phyloP scores from a whole-genome alignment of 2,888 invertebrate species.

The Alloplasta piceator region DNA sequence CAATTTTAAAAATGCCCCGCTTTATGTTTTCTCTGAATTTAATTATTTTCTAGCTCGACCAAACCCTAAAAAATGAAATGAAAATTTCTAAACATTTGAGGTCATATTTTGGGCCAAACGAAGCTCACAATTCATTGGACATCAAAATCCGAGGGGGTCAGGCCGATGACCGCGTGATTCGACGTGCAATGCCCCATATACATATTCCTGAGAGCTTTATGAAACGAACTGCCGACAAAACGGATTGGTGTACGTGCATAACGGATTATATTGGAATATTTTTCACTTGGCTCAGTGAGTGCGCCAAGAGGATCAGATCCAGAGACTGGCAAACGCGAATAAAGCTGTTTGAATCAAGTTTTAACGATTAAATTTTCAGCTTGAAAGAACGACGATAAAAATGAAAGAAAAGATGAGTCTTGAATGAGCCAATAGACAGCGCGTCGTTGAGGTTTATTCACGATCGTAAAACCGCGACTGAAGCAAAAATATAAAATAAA shows the following conservation, averaged over 20 bases:
- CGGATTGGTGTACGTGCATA: conserved; percentile 8
- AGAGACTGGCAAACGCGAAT: conserved; percentile 19
- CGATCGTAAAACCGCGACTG: too few relatives aligned
- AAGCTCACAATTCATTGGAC: too few relatives aligned
- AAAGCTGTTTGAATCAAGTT: conserved; percentile 45
- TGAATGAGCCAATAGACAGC: not conserved
- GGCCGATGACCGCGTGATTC: too few relatives aligned
- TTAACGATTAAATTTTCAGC: conserved; percentile 45
- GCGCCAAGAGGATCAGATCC: conserved; percentile 12
- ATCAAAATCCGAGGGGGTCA: too few relatives aligned
- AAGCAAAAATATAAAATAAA: too few relatives aligned
- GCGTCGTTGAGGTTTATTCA: not conserved
- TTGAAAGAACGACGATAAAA: conserved; percentile 22
- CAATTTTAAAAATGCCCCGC: too few relatives aligned
- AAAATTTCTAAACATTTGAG: too few relatives aligned
- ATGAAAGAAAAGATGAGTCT: conserved; percentile 3
- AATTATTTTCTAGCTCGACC: too few relatives aligned
- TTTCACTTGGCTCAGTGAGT: conserved; percentile 1
- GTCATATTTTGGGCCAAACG: too few relatives aligned
- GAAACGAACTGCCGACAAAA: conserved; percentile 31
- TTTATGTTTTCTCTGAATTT: too few relatives aligned
- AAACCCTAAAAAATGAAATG: too few relatives aligned
- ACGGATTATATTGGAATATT: conserved; percentile 47
- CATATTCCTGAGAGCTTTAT: conserved; percentile 18
- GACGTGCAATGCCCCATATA: not conserved